Evolutionary conservation across 2,888 invertebrate genomes (phyloP).

Genomic region (Dynastes maya): DNA sequence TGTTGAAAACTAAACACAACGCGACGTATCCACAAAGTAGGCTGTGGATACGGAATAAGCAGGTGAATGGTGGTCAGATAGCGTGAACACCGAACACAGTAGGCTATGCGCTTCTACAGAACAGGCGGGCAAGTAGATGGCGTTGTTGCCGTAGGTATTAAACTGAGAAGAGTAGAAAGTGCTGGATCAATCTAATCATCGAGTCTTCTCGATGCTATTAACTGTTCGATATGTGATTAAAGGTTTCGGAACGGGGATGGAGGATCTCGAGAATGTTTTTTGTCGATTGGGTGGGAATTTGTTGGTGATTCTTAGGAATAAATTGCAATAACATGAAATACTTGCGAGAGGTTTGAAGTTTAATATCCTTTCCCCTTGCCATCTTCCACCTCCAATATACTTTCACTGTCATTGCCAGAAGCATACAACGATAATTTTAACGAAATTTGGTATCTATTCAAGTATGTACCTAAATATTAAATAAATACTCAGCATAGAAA

Average conservation of each 20-base stretch:
- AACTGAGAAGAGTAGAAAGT: slow-evolving; percentile 12
- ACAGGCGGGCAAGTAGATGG: not conserved
- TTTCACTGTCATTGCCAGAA: too few relatives aligned
- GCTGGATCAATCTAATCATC: not conserved
- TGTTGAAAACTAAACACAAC: slow-evolving; percentile 9
- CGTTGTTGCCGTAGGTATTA: not conserved
- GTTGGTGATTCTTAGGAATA: too few relatives aligned
- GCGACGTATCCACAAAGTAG: slow-evolving; percentile 10
- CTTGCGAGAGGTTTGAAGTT: too few relatives aligned
- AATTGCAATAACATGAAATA: too few relatives aligned
- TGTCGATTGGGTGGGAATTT: not conserved
- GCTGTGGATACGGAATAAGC: slow-evolving; percentile 28
- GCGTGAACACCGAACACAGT: not conserved
- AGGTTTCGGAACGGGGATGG: not conserved
- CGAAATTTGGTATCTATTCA: too few relatives aligned
- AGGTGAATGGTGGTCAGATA: slow-evolving; percentile 34
- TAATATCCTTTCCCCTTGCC: too few relatives aligned
- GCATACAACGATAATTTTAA: too few relatives aligned
- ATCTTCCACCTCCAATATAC: too few relatives aligned
- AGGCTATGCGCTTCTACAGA: not conserved
- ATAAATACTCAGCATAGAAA: too few relatives aligned
- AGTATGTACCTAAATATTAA: too few relatives aligned
- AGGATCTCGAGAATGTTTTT: not conserved
- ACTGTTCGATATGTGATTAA: not conserved
- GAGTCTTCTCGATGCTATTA: not conserved